Base-by-base conservation (phyloP, 1,140 invertebrate genomes). In the Manduca sexta region DNA sequence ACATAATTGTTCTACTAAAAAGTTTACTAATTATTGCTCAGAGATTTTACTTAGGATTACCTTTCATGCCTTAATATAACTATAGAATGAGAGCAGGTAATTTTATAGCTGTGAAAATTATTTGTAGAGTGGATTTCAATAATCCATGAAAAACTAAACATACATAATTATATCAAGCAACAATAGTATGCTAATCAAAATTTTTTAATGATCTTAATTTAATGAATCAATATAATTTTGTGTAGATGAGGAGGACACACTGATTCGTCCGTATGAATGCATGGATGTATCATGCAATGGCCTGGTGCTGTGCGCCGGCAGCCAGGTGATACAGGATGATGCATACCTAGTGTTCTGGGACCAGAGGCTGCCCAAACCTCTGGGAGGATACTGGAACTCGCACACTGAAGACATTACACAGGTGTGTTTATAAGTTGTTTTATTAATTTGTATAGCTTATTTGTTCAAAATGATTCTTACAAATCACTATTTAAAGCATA, bases 271-370 rank as follows among this genome's bases (percentile, higher is more conserved):
- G 14, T 83, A 95, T 21, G 88, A 88, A 11, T 90, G 91, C 64
- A 94, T 96, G 82, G 95, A 96, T 69, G 74, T 95, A 1, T 93
- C 92, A 39, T 88, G 88, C 18, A 90, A 92, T 58, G 92, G 93
- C 41, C 88, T 89, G 52, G 84, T 95, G 17, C 56, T 97, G 37
- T 92, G 92, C 74, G 93, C 90, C 30, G 95, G 95, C 11, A 94
- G 93, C 1, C 92, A 94, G 56, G 83, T 92, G 13, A 84, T 90
- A 45, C 88, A 90, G 49, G 89, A 90, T 31, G 93, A 95, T 70
- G 88, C 92, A 10, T 95, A 89, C 73, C 87, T 96, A 21, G 74
- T 96, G 30, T 97, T 96, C 84, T 97, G 93, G 92, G 95, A 97
- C 81, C 75, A 91, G 14, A 87, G 94, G 52, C 88, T 87, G 43